A percentile compares a stretch with the other conserved stretches of the same genome.
phyloP scores from a whole-genome alignment of 1,140 invertebrate species.

The Penaeus chinensis region DNA sequence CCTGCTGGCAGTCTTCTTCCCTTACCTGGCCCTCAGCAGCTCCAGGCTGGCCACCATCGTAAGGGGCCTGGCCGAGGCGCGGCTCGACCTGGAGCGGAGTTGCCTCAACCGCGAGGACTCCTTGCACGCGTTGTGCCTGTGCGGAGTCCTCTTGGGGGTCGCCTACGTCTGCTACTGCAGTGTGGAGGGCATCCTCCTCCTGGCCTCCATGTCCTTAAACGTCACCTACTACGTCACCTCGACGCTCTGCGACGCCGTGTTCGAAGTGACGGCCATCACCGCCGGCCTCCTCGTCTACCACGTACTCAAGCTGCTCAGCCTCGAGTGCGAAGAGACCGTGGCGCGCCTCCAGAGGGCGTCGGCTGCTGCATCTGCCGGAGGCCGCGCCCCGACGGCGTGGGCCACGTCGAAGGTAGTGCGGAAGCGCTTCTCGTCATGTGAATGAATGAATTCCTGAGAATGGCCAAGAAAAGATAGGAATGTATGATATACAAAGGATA shows the following conservation, averaged over 20 bases:
- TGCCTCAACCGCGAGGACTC: neutral
- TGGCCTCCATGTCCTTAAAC: neutral
- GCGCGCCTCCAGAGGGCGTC: neutral
- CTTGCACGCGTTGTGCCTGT: neutral
- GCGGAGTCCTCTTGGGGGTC: neutral
- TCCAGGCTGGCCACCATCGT: neutral
- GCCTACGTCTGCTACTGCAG: neutral
- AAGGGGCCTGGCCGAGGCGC: neutral
- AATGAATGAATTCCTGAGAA: too few species aligned
- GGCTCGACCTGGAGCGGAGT: neutral
- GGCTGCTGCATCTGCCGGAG: neutral
- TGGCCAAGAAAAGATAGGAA: too few species aligned
- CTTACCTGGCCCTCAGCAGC: slow-evolving; percentile 3
- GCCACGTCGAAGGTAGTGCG: too few species aligned
- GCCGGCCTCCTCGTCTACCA: neutral
- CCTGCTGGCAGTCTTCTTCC: slow-evolving; percentile 9
- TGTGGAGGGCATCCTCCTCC: neutral
- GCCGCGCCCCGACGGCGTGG: too few species aligned
- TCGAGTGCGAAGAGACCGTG: neutral
- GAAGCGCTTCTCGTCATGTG: too few species aligned
- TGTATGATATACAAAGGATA: too few species aligned
- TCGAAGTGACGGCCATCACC: neutral
- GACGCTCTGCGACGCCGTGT: neutral
- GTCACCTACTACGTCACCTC: neutral
- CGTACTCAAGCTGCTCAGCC: neutral